Evolutionary conservation across 2,888 invertebrate genomes (phyloP).

Genomic region (Drosophila paramelanica): DNA sequence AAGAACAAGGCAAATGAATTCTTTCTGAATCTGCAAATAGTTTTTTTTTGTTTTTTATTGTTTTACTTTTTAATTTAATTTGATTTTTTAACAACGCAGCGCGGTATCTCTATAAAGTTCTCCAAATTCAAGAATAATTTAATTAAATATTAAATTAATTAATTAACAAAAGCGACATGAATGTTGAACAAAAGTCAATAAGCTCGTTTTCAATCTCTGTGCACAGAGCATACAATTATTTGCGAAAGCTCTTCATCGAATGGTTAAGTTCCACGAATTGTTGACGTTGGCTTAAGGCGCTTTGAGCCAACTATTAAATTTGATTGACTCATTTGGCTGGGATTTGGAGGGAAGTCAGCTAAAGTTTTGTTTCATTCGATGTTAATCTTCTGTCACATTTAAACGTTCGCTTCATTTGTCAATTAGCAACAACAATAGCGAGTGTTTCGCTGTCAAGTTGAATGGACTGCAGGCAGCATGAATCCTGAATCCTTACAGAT

Average conservation of each 20-base stretch:
- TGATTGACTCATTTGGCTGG: slow-evolving; percentile 19
- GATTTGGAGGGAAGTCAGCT: slow-evolving; percentile 14
- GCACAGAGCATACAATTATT: not conserved
- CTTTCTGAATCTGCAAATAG: no score
- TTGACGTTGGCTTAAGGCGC: not conserved
- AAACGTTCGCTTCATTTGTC: slow-evolving; percentile 63
- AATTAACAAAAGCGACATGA: no score
- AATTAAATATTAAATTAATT: no score
- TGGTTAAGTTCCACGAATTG: not conserved
- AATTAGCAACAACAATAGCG: slow-evolving; percentile 46
- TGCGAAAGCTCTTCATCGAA: not conserved
- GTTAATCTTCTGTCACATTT: slow-evolving; percentile 52
- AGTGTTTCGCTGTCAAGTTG: slow-evolving; percentile 6
- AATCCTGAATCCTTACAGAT: slow-evolving; percentile 14
- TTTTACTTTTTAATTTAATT: no score
- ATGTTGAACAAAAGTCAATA: not conserved
- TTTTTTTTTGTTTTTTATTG: no score
- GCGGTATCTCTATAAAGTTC: no score
- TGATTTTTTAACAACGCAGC: no score
- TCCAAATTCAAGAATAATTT: no score
- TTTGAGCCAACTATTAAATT: not conserved
- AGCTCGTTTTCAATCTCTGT: not conserved
- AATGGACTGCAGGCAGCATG: slow-evolving; percentile 29
- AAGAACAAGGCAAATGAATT: no score
- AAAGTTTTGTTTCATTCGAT: slow-evolving; percentile 28